These are phyloP conservation scores for Manacus vitellinus DNA, from an alignment of 2,113 vertebrate species.

Conservation along the genomic window DNA sequence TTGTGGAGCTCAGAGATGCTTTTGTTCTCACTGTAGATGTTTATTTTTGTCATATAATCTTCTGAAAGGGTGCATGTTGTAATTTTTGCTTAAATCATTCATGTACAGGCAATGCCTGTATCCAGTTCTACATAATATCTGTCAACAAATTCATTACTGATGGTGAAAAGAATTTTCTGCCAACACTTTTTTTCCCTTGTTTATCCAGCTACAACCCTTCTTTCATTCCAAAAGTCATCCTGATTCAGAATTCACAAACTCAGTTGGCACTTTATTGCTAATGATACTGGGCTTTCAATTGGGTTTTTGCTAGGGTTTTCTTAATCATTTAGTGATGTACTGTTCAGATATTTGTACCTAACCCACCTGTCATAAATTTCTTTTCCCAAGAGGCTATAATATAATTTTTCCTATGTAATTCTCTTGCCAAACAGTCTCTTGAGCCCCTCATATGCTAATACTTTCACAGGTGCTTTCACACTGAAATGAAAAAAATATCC, in stretches of 20 bases:
- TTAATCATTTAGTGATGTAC: background rate
- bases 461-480: background rate
- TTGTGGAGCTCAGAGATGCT: background rate
- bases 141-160: slow-evolving; percentile 25
- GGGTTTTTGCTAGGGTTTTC: background rate
- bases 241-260: background rate
- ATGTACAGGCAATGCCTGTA: background rate
- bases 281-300: background rate
- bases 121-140: background rate
- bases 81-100: background rate
- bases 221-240: background rate
- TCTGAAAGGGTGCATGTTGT: background rate
- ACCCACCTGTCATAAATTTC: background rate
- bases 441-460: background rate
- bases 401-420: background rate
- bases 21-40: background rate
- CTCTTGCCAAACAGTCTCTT: background rate
- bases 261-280: background rate
- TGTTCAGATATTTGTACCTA: background rate
- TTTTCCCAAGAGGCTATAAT: background rate
- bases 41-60: background rate
- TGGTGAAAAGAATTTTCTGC: slow-evolving; percentile 9
- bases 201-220: background rate
- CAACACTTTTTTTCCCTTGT: background rate
- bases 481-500: background rate